Conservation (phyloP, 2,888 invertebrate species). For the Coronaproctus castanopsis region DNA sequence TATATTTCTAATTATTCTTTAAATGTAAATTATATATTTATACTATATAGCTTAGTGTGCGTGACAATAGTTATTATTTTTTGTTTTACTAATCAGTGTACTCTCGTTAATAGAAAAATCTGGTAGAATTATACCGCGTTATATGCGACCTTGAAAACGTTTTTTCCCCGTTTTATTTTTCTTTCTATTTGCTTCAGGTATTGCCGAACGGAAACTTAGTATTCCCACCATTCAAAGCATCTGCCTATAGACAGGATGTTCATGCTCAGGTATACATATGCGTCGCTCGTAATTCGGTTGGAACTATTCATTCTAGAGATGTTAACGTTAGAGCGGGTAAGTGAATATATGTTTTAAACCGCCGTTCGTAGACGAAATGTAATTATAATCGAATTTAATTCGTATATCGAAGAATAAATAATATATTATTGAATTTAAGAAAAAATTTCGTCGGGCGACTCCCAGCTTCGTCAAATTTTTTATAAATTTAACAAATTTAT, state of each 20-base stretch:
- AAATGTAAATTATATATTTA: too few species aligned
- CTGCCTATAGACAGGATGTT: conserved; percentile 80
- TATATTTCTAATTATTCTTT: too few species aligned
- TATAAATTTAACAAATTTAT: too few species aligned
- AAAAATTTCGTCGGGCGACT: too few species aligned
- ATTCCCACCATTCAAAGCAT: conserved; percentile 83
- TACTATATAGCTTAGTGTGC: too few species aligned
- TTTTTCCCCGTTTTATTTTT: too few species aligned
- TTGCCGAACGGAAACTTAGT: conserved; percentile 79
- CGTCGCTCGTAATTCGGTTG: conserved; percentile 69
- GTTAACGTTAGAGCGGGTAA: conserved; percentile 89
- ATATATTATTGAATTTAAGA: neutral
- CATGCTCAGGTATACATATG: conserved; percentile 89
- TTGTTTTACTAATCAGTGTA: too few species aligned
- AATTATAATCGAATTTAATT: neutral
- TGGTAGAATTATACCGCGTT: too few species aligned
- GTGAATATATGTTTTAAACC: conserved; percentile 22
- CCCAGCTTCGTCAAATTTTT: neutral
- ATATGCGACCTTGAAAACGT: too few species aligned
- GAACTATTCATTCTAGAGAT: conserved; percentile 74
- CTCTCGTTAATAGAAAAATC: too few species aligned
- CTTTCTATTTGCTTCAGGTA: conserved; percentile 31
- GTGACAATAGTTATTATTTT: too few species aligned
- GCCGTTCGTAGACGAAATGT: neutral
- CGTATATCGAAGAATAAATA: neutral